These are phyloP conservation scores for Wasmannia auropunctata DNA, from an alignment of 1,140 invertebrate species.

Conservation along the genomic window DNA sequence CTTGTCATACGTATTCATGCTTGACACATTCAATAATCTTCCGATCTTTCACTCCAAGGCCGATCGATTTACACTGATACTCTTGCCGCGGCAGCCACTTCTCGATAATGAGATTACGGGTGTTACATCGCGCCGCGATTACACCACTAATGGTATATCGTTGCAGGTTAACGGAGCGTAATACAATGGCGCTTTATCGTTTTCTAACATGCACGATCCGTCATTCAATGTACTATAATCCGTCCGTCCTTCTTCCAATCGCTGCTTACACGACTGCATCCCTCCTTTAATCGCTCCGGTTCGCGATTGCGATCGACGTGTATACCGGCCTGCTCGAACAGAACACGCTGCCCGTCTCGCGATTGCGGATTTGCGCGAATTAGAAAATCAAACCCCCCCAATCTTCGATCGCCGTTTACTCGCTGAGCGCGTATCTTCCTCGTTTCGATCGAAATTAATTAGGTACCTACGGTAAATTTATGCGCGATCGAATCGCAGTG, in stretches of 20 bases:
- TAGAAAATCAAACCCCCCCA: neutral
- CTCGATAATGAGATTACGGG: conserved; percentile 48
- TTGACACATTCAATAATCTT: neutral
- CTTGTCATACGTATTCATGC: neutral
- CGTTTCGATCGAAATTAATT: neutral
- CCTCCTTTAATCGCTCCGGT: neutral
- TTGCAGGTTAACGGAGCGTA: conserved; percentile 22
- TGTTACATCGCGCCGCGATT: conserved; percentile 49
- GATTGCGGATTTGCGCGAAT: neutral
- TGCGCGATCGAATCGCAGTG: neutral
- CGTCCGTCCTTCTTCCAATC: neutral
- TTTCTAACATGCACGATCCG: conserved; percentile 8
- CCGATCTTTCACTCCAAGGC: neutral
- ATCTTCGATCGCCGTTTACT: conserved; percentile 14
- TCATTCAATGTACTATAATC: neutral
- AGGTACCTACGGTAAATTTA: conserved; percentile 1
- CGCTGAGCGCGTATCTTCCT: neutral
- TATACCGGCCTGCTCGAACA: neutral
- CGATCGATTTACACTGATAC: conserved; percentile 8
- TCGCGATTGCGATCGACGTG: neutral
- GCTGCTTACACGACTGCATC: no score
- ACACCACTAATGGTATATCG: neutral
- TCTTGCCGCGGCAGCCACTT: neutral
- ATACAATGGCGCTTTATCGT: conserved; percentile 11
- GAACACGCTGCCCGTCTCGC: neutral